Conservation (phyloP, 2,113 vertebrate species). For the Eurystomus gularis region DNA sequence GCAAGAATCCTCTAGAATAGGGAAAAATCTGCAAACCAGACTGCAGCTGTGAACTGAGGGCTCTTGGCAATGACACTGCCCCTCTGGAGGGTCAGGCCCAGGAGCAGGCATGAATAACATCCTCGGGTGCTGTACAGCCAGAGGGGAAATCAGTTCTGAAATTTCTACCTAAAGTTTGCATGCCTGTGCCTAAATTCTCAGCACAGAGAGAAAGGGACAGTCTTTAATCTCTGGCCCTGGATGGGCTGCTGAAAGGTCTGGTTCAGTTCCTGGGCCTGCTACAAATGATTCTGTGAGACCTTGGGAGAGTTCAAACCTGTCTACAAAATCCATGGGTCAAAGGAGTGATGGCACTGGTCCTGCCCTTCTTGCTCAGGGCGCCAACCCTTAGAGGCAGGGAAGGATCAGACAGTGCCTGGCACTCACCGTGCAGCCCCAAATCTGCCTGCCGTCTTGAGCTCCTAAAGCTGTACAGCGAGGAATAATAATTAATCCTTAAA, state of each 20-base stretch:
- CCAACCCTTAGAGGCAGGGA: not conserved
- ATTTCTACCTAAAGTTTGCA: not conserved
- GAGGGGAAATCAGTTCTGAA: not conserved
- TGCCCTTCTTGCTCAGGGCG: not conserved
- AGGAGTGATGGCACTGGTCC: accelerated
- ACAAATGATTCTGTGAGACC: not conserved
- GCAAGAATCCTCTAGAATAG: not conserved
- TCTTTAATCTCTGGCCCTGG: not conserved
- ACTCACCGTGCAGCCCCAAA: not conserved
- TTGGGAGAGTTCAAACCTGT: not conserved
- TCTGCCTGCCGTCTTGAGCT: not conserved
- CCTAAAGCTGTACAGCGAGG: not conserved
- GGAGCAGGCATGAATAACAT: accelerated
- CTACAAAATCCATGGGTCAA: not conserved
- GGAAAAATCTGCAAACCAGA: not conserved
- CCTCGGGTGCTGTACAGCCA: not conserved
- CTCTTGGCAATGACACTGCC: not conserved
- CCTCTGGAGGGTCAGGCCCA: not conserved
- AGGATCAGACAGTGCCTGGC: accelerated
- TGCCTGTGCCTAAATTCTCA: not conserved
- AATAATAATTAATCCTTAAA: not conserved
- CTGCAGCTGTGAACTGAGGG: not conserved
- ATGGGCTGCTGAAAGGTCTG: not conserved
- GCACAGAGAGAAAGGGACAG: not conserved
- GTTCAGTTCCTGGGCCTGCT: not conserved